Base-by-base conservation (phyloP, 1,140 invertebrate genomes). In the Samia ricini region DNA sequence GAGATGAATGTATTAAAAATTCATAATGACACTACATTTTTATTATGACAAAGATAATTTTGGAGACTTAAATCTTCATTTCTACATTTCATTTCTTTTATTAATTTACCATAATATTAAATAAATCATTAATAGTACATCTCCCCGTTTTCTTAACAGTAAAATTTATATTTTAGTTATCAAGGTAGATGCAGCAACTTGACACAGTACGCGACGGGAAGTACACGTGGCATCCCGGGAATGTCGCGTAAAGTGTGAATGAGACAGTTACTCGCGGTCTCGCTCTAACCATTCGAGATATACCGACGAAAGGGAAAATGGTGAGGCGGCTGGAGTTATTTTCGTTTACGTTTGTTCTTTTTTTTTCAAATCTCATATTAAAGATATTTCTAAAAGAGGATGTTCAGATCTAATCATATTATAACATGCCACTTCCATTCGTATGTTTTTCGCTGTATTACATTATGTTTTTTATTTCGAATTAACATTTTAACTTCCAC, bases 301-400 rank as follows among this genome's bases (percentile, higher is more conserved):
- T 68, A 77, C 69, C 67, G 65, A 74, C 71, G 78, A 83, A 85
- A 81, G 76, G 77, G 77, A 78, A n/a, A 83, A 82, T 77, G 71
- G 68, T 76, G 69, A 72, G 75, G 69, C 75, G 70, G 10, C 21
- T 24, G 21, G n/a, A 42, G 71, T 76, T 85, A 82, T 85, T 83
- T 82, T 74, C 56, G 79, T 78, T 57, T 70, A 66, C 63, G 56
- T 20, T 29, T 36, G 26, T 57, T 29, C 19, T 42, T 57, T 57
- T 57, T 57, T 29, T 8, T 21, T 21, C 48, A 49, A 52, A 21
- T 52, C 33, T 42, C 33, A 42, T 42, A 42, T 42, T 42, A 15
- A 12, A 42, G 33, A 42, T 42, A 42, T 42, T 15, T 42, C 12
- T 42, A 42, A 42, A 42, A 15, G 12, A 42, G 33, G 33, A 42